Evolutionary conservation across 1,140 invertebrate species (phyloP).

Genomic region (Hyles euphorbiae): DNA sequence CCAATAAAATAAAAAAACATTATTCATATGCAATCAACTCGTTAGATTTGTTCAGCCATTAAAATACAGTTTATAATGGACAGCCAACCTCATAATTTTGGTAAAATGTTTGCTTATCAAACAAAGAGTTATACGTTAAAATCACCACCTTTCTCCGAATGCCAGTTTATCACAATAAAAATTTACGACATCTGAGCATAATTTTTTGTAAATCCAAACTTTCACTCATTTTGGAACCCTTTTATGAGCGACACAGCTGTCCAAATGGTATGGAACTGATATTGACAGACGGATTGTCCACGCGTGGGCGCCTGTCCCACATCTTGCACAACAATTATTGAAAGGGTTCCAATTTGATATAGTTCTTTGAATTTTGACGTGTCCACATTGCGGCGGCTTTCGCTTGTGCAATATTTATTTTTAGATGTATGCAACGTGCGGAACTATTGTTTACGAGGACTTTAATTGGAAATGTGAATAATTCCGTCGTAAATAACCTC

Average conservation of each 20-base stretch:
- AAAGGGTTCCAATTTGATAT: conserved; percentile 14
- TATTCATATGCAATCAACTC: background rate
- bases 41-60: too few species aligned
- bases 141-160: conserved; percentile 26
- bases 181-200: too few species aligned
- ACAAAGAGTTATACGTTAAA: background rate
- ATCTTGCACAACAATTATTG: conserved; percentile 32
- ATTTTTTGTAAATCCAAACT: conserved; percentile 24
- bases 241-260: conserved; percentile 5
- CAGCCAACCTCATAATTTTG: too few species aligned
- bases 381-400: conserved; percentile 9
- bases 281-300: conserved; percentile 16
- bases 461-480: too few species aligned
- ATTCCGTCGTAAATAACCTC: too few species aligned
- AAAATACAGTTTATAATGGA: too few species aligned
- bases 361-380: background rate
- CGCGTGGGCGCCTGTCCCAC: conserved; percentile 14
- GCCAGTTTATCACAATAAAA: too few species aligned
- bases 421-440: conserved; percentile 5
- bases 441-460: too few species aligned
- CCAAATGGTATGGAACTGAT: too few species aligned
- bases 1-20: background rate
- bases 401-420: conserved; percentile 18
- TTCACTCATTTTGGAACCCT: conserved; percentile 36
- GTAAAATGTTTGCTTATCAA: too few species aligned